These are phyloP conservation scores for Oncorhynchus clarkii DNA, from an alignment of 2,113 vertebrate genomes.

Conservation along the genomic window DNA sequence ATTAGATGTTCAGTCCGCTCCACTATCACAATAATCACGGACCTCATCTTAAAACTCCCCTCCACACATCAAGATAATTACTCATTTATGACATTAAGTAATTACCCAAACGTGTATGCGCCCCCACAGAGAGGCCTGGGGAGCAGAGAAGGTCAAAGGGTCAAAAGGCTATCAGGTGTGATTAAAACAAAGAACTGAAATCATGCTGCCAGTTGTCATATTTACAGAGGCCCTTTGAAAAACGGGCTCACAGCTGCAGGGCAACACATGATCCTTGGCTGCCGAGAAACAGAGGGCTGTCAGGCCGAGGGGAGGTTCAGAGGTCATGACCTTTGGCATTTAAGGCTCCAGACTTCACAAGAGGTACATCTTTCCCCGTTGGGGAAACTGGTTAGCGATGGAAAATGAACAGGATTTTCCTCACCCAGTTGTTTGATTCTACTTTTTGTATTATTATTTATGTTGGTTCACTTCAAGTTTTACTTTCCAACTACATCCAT, in stretches of 20 bases:
- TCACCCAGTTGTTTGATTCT: slow-evolving; percentile 46
- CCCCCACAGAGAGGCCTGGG: slow-evolving; percentile 7
- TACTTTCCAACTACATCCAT: not conserved
- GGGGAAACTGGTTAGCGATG: slow-evolving; percentile 39
- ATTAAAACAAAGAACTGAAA: slow-evolving; percentile 35
- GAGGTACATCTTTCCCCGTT: slow-evolving; percentile 61
- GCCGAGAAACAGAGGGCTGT: slow-evolving; percentile 65
- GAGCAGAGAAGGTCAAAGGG: slow-evolving; percentile 39
- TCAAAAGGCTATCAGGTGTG: slow-evolving; percentile 41
- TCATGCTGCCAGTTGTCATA: slow-evolving; percentile 52
- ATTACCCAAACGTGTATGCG: slow-evolving; percentile 24
- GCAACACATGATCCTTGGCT: slow-evolving; percentile 60
- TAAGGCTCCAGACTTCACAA: slow-evolving; percentile 63
- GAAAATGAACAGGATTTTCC: slow-evolving; percentile 60
- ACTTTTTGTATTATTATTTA: slow-evolving; percentile 23
- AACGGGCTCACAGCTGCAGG: slow-evolving; percentile 64
- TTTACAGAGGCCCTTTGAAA: slow-evolving; percentile 45
- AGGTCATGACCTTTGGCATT: slow-evolving; percentile 53
- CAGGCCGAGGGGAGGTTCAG: slow-evolving; percentile 46
- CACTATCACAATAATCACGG: not conserved
- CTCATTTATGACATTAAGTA: slow-evolving; percentile 35
- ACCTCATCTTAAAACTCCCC: slow-evolving; percentile 2
- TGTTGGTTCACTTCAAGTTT: slow-evolving; percentile 30
- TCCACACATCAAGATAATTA: slow-evolving; percentile 25
- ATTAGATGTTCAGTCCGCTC: not conserved